phyloP scores from a whole-genome alignment of 2,113 vertebrate genomes.

The Ginglymostoma cirratum region DNA sequence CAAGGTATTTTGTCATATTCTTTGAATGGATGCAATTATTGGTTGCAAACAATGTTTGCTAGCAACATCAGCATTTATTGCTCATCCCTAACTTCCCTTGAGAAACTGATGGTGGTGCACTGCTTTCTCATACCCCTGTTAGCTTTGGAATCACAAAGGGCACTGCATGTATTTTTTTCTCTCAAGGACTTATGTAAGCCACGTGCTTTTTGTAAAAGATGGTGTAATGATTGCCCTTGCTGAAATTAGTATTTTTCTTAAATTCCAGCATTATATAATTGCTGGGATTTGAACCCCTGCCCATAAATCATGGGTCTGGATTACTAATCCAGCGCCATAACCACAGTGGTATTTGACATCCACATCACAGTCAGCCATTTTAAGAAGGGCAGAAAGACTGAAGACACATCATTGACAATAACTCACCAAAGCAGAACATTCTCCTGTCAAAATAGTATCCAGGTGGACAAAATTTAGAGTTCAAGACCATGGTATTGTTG shows the following conservation, averaged over 20 bases:
- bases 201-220: neutral
- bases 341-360: neutral
- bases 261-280: too few relatives aligned
- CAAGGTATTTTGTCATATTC: too few relatives aligned
- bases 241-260: too few relatives aligned
- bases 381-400: neutral
- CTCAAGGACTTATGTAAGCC: neutral
- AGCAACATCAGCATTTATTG: neutral
- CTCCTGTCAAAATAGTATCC: neutral
- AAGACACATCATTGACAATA: neutral
- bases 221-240: too few relatives aligned
- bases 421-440: neutral
- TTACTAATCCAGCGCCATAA: neutral
- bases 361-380: neutral
- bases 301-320: neutral
- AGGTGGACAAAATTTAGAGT: neutral
- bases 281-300: neutral
- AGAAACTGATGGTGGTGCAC: neutral
- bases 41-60: neutral
- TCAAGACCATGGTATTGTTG: neutral
- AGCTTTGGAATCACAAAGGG: neutral
- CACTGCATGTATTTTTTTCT: neutral
- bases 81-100: neutral
- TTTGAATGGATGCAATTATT: too few relatives aligned
- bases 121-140: neutral